Conservation (phyloP, 2,888 invertebrate species). For the Xanthia togata region DNA sequence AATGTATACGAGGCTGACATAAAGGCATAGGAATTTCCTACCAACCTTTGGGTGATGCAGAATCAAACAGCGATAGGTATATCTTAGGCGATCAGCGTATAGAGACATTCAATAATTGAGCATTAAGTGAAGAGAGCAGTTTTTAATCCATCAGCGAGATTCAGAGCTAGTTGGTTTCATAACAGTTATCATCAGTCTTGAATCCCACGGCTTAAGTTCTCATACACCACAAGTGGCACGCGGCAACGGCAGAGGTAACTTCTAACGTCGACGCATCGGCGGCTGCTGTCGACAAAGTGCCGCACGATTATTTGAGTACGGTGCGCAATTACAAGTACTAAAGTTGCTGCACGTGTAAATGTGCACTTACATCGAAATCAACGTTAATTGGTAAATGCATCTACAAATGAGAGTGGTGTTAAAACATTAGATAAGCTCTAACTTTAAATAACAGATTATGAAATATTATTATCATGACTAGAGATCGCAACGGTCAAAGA, state of each 20-base stretch:
- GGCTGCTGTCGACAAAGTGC: too few species aligned
- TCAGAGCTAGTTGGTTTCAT: too few species aligned
- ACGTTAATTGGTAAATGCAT: background rate
- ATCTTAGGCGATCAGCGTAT: background rate
- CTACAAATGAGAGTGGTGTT: background rate
- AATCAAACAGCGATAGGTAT: background rate
- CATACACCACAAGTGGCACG: too few species aligned
- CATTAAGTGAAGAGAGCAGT: background rate
- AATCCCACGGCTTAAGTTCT: too few species aligned
- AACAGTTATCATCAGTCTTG: too few species aligned
- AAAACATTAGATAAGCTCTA: background rate
- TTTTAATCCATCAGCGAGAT: background rate
- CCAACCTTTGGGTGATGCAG: background rate
- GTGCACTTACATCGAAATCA: too few species aligned
- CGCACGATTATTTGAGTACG: too few species aligned
- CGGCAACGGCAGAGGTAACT: too few species aligned
- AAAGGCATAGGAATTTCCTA: background rate
- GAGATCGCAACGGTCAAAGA: conserved; percentile 36
- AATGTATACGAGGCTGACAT: background rate
- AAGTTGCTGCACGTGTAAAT: too few species aligned
- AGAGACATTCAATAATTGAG: background rate
- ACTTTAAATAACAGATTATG: conserved; percentile 36
- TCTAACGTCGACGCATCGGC: too few species aligned
- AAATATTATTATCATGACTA: conserved; percentile 22
- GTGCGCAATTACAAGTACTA: too few species aligned